A percentile compares a stretch with the other conserved stretches of the same genome.
These are phyloP conservation scores for Coracopsis vasa DNA, from an alignment of 2,113 vertebrate genomes.

Conservation along the genomic window DNA sequence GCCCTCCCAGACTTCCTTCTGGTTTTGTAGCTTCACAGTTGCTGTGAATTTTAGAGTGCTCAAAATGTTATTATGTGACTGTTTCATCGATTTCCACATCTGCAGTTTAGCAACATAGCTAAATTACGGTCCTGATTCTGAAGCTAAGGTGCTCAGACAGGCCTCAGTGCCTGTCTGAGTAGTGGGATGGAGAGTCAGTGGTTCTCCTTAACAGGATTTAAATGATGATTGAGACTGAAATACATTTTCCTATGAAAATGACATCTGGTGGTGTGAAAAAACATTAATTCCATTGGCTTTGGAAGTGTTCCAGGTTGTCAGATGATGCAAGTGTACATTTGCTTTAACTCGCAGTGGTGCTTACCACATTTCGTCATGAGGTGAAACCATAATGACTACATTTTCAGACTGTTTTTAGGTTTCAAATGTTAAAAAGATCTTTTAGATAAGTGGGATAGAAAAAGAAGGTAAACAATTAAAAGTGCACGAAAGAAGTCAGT, in stretches of 20 bases:
- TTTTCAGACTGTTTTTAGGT: background rate
- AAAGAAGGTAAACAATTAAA: background rate
- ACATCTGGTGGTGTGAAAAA: background rate
- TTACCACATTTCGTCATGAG: background rate
- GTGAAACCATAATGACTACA: rapidly evolving
- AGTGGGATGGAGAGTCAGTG: background rate
- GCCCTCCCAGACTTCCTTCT: background rate
- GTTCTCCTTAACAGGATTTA: background rate
- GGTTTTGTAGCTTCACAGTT: background rate
- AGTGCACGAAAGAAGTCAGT: background rate
- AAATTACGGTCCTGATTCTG: background rate
- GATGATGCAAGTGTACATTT: background rate
- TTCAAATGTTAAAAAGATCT: background rate
- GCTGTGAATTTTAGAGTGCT: background rate
- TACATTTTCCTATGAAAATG: background rate
- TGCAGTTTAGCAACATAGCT: background rate
- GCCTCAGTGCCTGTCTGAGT: background rate
- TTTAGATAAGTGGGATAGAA: background rate
- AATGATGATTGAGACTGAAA: background rate
- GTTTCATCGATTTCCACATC: background rate
- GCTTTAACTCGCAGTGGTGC: background rate
- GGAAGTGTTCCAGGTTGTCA: background rate
- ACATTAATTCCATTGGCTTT: background rate
- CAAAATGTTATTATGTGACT: background rate
- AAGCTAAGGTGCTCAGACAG: background rate